A percentile compares a stretch with the other conserved stretches of the same genome.
Conservation (phyloP, 2,797 vertebrate genomes). For the Acropternis orthonyx region DNA sequence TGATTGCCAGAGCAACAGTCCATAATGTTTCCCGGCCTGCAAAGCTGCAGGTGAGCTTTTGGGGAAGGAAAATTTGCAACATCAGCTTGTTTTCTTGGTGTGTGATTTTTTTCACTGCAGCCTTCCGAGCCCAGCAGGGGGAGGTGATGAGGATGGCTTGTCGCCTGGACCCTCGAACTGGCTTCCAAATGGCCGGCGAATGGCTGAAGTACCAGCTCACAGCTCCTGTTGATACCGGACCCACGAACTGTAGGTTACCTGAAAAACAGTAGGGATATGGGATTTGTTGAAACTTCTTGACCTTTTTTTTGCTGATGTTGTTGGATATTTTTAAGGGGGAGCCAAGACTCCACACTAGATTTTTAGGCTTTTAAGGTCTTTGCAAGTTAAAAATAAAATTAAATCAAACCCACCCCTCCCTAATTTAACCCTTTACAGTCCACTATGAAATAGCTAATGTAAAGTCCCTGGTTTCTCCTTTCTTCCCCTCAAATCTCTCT, state of each 20-base stretch:
- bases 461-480: background rate
- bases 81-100: background rate
- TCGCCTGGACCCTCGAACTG: constrained; percentile 87
- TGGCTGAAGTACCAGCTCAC: constrained; percentile 89
- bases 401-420: background rate
- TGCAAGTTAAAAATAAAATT: background rate
- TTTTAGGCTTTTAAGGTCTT: background rate
- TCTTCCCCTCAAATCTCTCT: background rate
- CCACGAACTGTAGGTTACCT: constrained; percentile 80
- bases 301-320: background rate
- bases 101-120: constrained; percentile 70
- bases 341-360: background rate
- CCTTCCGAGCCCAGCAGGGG: constrained; percentile 89
- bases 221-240: constrained; percentile 80
- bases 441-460: background rate
- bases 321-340: background rate
- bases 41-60: background rate
- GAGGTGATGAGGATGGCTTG: constrained; percentile 88
- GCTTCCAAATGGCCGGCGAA: constrained; percentile 89
- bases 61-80: background rate
- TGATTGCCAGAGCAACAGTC: background rate
- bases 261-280: background rate
- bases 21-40: background rate
- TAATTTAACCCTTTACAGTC: background rate
- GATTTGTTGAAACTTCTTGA: background rate